Evolutionary conservation across 2,113 vertebrate species (phyloP).

Genomic region (Trachemys scripta): DNA sequence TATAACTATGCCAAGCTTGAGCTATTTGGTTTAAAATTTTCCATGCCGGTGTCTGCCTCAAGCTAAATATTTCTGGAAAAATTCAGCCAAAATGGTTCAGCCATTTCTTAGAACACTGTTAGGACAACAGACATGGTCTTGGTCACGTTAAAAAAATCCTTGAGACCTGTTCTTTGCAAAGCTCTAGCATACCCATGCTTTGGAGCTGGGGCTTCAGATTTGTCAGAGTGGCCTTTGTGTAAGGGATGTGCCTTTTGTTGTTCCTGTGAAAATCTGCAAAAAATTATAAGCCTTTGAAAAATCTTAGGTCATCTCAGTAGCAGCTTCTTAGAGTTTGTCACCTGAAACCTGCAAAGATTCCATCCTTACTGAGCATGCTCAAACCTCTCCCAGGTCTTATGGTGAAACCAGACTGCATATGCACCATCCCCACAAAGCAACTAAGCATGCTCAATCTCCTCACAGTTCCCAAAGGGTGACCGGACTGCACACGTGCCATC

Average conservation of each 20-base stretch:
- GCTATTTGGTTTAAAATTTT: not conserved
- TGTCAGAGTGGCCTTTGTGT: not conserved
- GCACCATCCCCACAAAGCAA: too few relatives aligned
- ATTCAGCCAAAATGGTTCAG: not conserved
- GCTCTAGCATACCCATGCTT: too few relatives aligned
- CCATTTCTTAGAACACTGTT: not conserved
- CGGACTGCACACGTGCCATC: too few relatives aligned
- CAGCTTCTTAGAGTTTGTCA: too few relatives aligned
- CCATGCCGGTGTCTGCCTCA: not conserved
- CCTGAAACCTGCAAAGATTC: too few relatives aligned
- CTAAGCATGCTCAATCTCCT: too few relatives aligned
- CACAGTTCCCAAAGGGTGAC: too few relatives aligned
- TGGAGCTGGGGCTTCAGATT: not conserved
- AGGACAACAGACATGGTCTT: not conserved
- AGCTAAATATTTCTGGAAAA: not conserved
- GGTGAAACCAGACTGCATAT: too few relatives aligned
- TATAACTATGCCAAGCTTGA: not conserved
- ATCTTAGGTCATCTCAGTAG: too few relatives aligned
- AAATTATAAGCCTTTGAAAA: not conserved
- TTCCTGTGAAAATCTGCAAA: not conserved
- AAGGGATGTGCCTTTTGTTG: not conserved
- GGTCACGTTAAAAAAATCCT: not conserved
- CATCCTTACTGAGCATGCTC: too few relatives aligned
- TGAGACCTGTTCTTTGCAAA: not conserved
- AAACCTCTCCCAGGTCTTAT: too few relatives aligned